Base-by-base conservation (phyloP, 2,113 vertebrate species). In the Motacilla alba region DNA sequence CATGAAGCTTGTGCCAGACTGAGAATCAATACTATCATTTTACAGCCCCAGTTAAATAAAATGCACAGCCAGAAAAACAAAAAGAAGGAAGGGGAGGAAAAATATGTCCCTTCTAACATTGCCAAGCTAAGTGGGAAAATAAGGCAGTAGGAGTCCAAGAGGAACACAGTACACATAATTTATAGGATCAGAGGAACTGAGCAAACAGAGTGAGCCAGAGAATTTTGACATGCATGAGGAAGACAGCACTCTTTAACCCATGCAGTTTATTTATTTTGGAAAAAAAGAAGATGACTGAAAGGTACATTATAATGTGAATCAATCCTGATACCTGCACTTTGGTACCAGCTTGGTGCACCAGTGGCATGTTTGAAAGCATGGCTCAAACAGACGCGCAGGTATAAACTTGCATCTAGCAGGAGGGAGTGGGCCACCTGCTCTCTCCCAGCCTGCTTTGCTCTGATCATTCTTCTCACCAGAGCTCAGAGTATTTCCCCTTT, bases 71-170 rank as follows among this genome's bases (percentile, higher is more conserved):
- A 88, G 63, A 46, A 76, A 85, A 53, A 80, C n/a, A 76, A 46
- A 82, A 94, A 78, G 23, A 76, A 78, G 27, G 43, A 72, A 55
- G 10, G 9, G 14, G 14, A 64, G 43, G 39, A 37, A 82, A 70
- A 78, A 68, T 62, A 58, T 28, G 19, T 81, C 43, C 30, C 24
- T 80, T 74, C 68, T 81, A 83, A 52, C 13, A 33, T 13, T 86
- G 59, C 72, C 82, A 90, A 94, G 70, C 72, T 90, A 77, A 90
- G 63, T 74, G 56, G 44, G 60, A 77, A 92, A 92, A 95, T 56
- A 37, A 88, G 75, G 63, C 47, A 10, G 47, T 39, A 63, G 37
- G 60, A 50, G 22, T 74, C 72, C 68, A 83, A 95, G 87, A 86
- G 0, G 67, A 92, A 56, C 52, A 87, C 4, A 50, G 47, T 43